Evolutionary conservation across 2,888 invertebrate species (phyloP).

Genomic region (Cheilosia scutellata): DNA sequence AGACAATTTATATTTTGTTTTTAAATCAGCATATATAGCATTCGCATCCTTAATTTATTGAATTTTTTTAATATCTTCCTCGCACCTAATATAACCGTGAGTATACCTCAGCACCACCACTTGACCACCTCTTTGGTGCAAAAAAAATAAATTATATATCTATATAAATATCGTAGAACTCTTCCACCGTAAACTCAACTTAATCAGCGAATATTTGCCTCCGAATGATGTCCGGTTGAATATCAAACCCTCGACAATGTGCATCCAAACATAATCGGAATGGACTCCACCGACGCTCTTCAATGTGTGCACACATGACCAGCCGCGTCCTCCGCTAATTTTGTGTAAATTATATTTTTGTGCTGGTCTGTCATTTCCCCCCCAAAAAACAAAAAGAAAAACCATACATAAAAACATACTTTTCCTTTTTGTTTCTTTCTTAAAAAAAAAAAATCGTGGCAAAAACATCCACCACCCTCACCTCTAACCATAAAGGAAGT

Average conservation of each 20-base stretch:
- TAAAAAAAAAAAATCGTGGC: constrained; percentile 18
- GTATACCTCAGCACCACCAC: not conserved
- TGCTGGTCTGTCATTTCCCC: constrained; percentile 68
- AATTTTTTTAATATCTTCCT: constrained; percentile 51
- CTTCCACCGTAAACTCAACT: constrained; percentile 65
- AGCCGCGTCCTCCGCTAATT: constrained; percentile 73
- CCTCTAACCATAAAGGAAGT: constrained; percentile 44
- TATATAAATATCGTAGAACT: constrained; percentile 22
- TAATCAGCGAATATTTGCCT: constrained; percentile 73
- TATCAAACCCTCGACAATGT: constrained; percentile 64
- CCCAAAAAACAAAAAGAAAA: constrained; percentile 3
- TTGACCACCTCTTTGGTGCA: not conserved
- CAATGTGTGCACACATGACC: constrained; percentile 74
- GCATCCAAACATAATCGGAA: constrained; percentile 73
- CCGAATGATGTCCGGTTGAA: constrained; percentile 71
- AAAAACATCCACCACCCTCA: constrained; percentile 29
- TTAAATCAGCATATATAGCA: not conserved
- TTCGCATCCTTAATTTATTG: constrained; percentile 26
- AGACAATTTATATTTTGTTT: no score
- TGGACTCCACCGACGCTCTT: constrained; percentile 70
- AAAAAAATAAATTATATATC: constrained; percentile 3
- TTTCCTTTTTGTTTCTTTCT: constrained; percentile 58
- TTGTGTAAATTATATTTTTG: constrained; percentile 76
- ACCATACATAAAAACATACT: constrained; percentile 35
- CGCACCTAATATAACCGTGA: constrained; percentile 54